Evolutionary conservation across 2,888 invertebrate species (phyloP), one percentile per base, ranked within the genome.

Genomic region (Dicranocentrus wangi): DNA sequence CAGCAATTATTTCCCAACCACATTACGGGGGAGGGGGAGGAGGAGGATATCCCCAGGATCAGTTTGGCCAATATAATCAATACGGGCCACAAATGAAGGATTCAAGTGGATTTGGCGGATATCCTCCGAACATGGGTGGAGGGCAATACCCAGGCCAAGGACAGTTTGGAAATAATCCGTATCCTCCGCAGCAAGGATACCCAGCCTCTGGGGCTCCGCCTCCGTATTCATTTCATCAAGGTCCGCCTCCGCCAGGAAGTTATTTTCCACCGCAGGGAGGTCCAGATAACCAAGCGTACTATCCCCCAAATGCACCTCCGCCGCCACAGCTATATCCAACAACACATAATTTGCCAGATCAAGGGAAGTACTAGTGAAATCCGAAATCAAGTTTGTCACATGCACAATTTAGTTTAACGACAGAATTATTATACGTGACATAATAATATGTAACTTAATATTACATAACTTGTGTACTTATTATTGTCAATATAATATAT

Each of bases 1-100:
- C 76, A 5, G 68, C 76, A 3, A 76, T 76, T 25, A 76, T 76
- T 21, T 76, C 76, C 7, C 76, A 76, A n/a, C 76, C 76, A 0
- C 76, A 76, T 10, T 76, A 76, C 25, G 76, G 68, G 21, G 63
- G 63, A 2, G 63, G 58, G 1, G 58, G 61, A 5, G 28, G 15
- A 15, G 51, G 51, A 10, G 61, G 39, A 15, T 51, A 51, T 53
- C 58, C 58, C 1, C 73, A 70, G 42, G 42, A 42, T 21, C 65
- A n/a, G 2, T 65, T 23, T 23, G 65, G 43, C 1, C 65, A 25
- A n/a, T 43, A 43, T 28, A 39, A 27, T 25, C 47, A 1, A 5
- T 65, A 73, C 25, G 53, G 39, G 2, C n/a, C 13, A 10, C 42
- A 66, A 21, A 32, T 63, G 15, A 75, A 75, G 32, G 73, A 75